These are phyloP conservation scores for Meandrina meandrites DNA, from an alignment of 92 coral and sea anemone genomes.

Conservation along the genomic window DNA sequence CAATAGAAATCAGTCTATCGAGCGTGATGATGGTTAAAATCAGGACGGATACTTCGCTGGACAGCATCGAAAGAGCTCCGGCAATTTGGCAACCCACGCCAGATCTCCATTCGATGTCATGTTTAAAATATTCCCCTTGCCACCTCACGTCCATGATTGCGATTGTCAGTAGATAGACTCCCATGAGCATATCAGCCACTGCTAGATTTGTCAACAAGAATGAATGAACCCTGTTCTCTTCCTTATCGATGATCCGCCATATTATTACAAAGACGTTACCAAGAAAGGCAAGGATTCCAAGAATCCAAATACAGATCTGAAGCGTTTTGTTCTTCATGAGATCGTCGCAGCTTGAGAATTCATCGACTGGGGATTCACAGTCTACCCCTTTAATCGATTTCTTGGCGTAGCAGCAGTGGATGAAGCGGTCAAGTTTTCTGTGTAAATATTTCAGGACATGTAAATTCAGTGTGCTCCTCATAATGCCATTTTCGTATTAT, in stretches of 20 bases:
- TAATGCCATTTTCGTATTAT: too few relatives aligned
- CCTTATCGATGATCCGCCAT: conserved; percentile 45
- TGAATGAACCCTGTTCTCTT: conserved; percentile 43
- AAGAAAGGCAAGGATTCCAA: conserved; percentile 54
- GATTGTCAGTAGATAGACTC: conserved; percentile 56
- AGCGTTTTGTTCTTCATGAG: conserved; percentile 66
- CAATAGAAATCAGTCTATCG: conserved; percentile 62
- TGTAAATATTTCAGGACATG: too few relatives aligned
- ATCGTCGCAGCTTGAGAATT: conserved; percentile 74
- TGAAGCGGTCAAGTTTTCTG: conserved; percentile 60
- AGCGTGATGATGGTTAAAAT: conserved; percentile 56
- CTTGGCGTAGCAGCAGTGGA: conserved; percentile 60
- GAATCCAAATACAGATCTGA: conserved; percentile 63
- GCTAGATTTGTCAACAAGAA: conserved; percentile 64
- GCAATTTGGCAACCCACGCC: conserved; percentile 61
- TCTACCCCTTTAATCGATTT: conserved; percentile 46
- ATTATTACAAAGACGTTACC: conserved; percentile 60
- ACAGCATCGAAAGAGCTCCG: conserved; percentile 65
- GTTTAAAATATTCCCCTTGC: conserved; percentile 76
- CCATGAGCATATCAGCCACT: conserved; percentile 66
- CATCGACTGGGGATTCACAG: conserved; percentile 54
- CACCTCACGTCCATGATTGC: conserved; percentile 64
- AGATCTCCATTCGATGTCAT: conserved; percentile 68
- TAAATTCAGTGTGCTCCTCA: too few relatives aligned
- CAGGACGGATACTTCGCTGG: conserved; percentile 67